Evolutionary conservation across 2,113 vertebrate species (phyloP), one percentile per base, ranked within the genome.

Genomic region (Xenopus borealis): DNA sequence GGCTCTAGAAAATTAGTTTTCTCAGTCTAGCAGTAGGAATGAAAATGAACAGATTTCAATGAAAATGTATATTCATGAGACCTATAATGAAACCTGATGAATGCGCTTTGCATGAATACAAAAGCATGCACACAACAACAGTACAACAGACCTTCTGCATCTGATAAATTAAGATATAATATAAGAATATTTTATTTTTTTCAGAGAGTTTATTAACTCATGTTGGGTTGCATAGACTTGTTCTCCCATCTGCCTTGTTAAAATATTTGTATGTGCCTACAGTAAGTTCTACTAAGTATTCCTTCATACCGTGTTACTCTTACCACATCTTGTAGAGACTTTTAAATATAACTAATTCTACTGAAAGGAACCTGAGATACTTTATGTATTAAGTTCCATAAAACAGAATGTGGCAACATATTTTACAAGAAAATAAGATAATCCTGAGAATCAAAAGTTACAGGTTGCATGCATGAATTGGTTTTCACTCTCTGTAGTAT

Each of bases 1-100:
- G 33, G 63, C 59, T 46, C 63, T 72, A 59, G 63, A 72, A 61
- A 72, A 63, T 72, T 23, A 63, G 63, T 72, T 72, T 59, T 63
- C 61, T 72, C 45, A 50, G 30, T 64, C 61, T 63, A 47, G 61
- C 71, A 72, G 61, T 23, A 40, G 47, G 23, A 72, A 72, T 63
- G 40, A 72, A 53, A 72, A 72, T 72, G 61, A 63, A 59, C 61
- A 53, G 47, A 72, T 72, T 72, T 59, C 63, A 27, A 40, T 9
- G 33, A 40, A 40, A 40, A 40, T 40, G 33, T 40, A 40, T 40
- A 40, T 40, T 40, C 50, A 44, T 72, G 45, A 1, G 47, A 53
- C 63, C 46, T 40, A 40, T 46, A 64, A 20, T 72, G 61, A 63
- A 47, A 64, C 52, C 71, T 72, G 61, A 72, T 53, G 59, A 72